A percentile compares a stretch with the other conserved stretches of the same genome.
Conservation (phyloP, 2,888 invertebrate species). For the Drosophila diplacantha region DNA sequence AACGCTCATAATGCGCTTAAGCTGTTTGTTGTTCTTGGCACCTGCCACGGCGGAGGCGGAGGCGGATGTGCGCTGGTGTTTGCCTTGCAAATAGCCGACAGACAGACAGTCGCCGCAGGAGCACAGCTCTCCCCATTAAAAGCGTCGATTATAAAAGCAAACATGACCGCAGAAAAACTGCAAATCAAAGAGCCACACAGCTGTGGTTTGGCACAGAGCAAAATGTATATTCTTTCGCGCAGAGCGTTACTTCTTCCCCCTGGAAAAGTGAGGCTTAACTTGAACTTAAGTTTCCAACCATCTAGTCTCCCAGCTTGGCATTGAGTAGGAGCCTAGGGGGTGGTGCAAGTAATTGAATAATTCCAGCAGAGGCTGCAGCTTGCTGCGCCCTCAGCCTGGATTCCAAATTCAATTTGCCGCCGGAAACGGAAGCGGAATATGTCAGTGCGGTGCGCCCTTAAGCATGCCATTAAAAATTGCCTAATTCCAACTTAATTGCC, state of each 20-base stretch:
- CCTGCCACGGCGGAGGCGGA: slow-evolving; percentile 14
- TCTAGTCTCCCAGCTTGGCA: no score
- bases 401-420: slow-evolving; percentile 13
- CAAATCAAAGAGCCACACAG: slow-evolving; percentile 1
- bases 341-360: background rate
- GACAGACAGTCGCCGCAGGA: slow-evolving; percentile 23
- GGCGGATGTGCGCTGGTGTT: slow-evolving; percentile 38
- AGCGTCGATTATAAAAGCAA: background rate
- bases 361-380: background rate
- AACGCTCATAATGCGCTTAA: slow-evolving; percentile 55
- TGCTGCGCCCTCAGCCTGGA: background rate
- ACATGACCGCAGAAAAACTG: background rate
- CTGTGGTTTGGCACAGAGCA: background rate
- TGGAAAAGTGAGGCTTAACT: no score
- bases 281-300: background rate
- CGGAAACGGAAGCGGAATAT: slow-evolving; percentile 13
- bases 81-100: slow-evolving; percentile 51
- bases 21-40: slow-evolving; percentile 57
- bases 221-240: background rate
- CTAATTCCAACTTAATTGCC: slow-evolving; percentile 66
- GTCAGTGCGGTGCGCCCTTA: slow-evolving; percentile 38
- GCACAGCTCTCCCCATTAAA: slow-evolving; percentile 33
- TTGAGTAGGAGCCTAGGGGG: no score
- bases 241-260: background rate
- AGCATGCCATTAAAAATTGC: slow-evolving; percentile 63